These are phyloP conservation scores for Hypotaenidia philippensis DNA, from an alignment of 2,797 vertebrate genomes.

Conservation along the genomic window DNA sequence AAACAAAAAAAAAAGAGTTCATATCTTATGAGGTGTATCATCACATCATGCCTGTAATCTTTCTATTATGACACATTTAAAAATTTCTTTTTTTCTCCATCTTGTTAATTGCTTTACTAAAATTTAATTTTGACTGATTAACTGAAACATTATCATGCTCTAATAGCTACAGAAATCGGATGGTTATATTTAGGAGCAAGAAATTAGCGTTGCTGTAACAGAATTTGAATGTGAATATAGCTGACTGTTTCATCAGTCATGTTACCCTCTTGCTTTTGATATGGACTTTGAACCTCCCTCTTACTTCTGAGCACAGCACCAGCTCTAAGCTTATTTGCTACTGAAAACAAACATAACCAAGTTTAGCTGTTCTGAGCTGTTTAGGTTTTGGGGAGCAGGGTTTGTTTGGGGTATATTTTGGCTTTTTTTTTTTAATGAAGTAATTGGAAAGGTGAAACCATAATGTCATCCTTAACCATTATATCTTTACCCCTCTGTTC, in stretches of 20 bases:
- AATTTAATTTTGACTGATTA: neutral
- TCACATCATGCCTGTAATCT: neutral
- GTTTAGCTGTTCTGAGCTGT: rapidly evolving
- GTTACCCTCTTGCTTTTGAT: neutral
- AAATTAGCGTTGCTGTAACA: neutral
- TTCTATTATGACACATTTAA: neutral
- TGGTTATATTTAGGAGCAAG: neutral
- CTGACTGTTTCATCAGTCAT: neutral
- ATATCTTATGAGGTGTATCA: neutral
- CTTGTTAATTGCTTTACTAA: neutral
- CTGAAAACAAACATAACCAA: neutral
- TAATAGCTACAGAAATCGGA: neutral
- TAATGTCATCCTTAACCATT: neutral
- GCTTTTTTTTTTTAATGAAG: neutral
- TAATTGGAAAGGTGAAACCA: neutral
- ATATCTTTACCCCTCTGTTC: neutral
- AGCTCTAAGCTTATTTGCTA: neutral
- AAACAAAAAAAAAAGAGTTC: rapidly evolving
- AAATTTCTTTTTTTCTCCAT: neutral
- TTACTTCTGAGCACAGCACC: neutral
- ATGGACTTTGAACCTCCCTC: neutral
- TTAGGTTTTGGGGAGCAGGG: too few relatives aligned
- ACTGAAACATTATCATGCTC: neutral
- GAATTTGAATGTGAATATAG: neutral
- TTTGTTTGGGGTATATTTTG: too few relatives aligned